Evolutionary conservation across 1,140 invertebrate genomes (phyloP), one percentile per base, ranked within the genome.

Genomic region (Zaprionus vittiger): DNA sequence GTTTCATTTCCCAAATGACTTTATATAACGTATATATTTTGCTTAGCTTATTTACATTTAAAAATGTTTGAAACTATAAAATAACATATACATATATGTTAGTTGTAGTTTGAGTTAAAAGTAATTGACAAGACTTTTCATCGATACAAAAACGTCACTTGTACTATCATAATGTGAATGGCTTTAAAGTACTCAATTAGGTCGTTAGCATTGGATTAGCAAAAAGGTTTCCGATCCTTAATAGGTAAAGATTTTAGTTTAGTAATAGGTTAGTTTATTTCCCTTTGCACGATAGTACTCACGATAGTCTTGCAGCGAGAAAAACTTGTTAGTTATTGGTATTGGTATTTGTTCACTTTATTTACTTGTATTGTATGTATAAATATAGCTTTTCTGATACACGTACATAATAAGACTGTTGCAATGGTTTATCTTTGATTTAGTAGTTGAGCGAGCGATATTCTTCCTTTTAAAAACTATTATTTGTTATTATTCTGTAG

Each of bases 11-110:
- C 34, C 61, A 60, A 73, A 61, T 56, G 64, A 57, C 14, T 55
- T 63, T 47, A 49, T 73, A 64, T 11, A 73, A 66, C 26, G 59
- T 47, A 38, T 67, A 65, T 64, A 54, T 34, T 41, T 34, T 69
- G 7, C 47, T 57, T 56, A 49, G 56, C 20, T 59, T 77, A 77
- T 77, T 64, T 77, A 77, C 71, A 77, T 59, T 22, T 63, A 70
- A 47, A 37, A 44, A 28, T 60, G 14, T 31, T 61, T 67, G 54
- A 65, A 65, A 66, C 28, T 59, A 54, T 44, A 73, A 60, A 31
- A 55, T 11, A 61, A 49, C 22, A 37, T 41, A 55, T 44, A 52
- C 49, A 61, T 66, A 22, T 61, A 61, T n/a, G 26, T 62, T 22
- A 17, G 17, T 52, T 64, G 12, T 64, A 54, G 56, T 68, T 60